Base-by-base conservation (phyloP, 2,888 invertebrate species). In the Tetranychus truncatus region DNA sequence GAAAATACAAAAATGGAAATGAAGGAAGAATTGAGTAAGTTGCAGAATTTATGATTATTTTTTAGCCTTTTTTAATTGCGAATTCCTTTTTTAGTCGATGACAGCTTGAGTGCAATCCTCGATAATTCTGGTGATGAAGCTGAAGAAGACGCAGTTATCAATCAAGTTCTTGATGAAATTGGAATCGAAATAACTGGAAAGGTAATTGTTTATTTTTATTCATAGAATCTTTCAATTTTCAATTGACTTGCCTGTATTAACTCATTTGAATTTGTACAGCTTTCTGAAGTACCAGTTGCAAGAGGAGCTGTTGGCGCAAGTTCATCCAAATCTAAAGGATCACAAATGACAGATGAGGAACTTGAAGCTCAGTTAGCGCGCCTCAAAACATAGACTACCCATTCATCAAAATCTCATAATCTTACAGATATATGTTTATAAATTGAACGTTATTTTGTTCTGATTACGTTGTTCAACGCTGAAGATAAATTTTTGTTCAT, bases 131-230 rank as follows among this genome's bases (percentile, higher is more conserved):
- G 89, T 0, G 95, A 95, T 83, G 94, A 95, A 82, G 89, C 90
- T 79, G 93, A 94, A 83, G 87, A 89, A 80, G 91, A 93, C 81
- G 88, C 89, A 78, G 88, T 95, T 83, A 89, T 95, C n/a, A 88
- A 87, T 81, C 87, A 91, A 84, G 92, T 95, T 67, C 86, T 95
- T n/a, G 95, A 95, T 84, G 95, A 95, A 84, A 95, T 95, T 80
- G 95, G 95, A 78, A 95, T 95, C 83, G 95, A 95, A 75, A 80
- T 11, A 74, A 77, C 46, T 18, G 77, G 73, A 74, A 78, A 75
- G 55, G 55, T 55, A 55, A n/a, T 66, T 20, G 18, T 66, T 66
- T 66, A 20, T n/a, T 66, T n/a, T 34, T 34, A 34, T 4, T 34
- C 34, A 34, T 34, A 34, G 34, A 34, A 34, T 34, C 2, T 34